These are phyloP conservation scores for Centruroides vittatus DNA, from an alignment of 1,140 invertebrate genomes.

Conservation along the genomic window DNA sequence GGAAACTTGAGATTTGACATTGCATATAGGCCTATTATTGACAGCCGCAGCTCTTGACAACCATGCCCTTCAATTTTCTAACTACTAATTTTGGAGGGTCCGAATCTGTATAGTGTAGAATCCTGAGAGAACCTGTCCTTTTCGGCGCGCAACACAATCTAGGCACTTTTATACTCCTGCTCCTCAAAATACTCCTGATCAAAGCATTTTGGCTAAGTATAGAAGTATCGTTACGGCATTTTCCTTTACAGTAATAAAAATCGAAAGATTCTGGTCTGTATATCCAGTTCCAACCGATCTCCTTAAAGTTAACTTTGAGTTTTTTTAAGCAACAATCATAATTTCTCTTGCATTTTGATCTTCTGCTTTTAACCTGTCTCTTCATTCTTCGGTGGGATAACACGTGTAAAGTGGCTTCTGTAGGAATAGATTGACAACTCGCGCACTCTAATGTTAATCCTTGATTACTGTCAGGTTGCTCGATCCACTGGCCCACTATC, in stretches of 20 bases:
- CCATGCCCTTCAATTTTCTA: constrained; percentile 53
- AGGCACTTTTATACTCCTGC: constrained; percentile 33
- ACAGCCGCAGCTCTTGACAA: constrained; percentile 55
- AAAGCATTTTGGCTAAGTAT: constrained; percentile 56
- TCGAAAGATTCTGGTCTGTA: constrained; percentile 53
- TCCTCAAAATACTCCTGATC: constrained; percentile 42
- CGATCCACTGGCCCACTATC: too few relatives aligned
- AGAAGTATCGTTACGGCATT: constrained; percentile 49
- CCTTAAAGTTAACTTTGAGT: constrained; percentile 47
- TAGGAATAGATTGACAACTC: too few relatives aligned
- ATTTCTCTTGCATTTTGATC: neutral
- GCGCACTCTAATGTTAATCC: too few relatives aligned
- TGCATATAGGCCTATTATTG: constrained; percentile 36
- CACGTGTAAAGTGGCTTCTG: too few relatives aligned
- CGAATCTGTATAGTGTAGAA: constrained; percentile 49
- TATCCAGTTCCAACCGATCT: constrained; percentile 53
- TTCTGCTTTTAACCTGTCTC: too few relatives aligned
- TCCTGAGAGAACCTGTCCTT: constrained; percentile 47
- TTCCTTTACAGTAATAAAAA: constrained; percentile 53
- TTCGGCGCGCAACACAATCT: constrained; percentile 55
- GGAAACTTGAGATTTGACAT: too few relatives aligned
- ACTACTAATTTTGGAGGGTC: constrained; percentile 46
- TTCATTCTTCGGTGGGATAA: too few relatives aligned
- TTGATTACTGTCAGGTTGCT: too few relatives aligned
- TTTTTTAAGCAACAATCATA: constrained; percentile 43